Evolutionary conservation across 1,140 invertebrate genomes (phyloP).

Genomic region (Agrypnia vestita): DNA sequence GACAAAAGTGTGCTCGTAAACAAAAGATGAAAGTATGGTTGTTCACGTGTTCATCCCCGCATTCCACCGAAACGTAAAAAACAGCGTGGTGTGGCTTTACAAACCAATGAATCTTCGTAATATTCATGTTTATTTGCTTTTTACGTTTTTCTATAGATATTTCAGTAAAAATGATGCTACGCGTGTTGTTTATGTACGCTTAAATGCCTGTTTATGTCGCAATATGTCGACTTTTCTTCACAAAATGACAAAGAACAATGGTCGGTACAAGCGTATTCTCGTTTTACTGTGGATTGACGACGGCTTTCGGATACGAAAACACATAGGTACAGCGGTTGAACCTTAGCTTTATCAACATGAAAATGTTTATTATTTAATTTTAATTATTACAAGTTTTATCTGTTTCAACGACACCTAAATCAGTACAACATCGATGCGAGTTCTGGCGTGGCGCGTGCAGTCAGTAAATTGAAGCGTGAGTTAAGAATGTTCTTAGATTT

Average conservation of each 20-base stretch:
- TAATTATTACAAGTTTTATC: no score
- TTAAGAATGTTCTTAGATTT: no score
- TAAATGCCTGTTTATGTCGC: neutral
- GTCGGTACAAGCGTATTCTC: neutral
- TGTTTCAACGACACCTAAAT: no score
- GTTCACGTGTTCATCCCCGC: constrained; percentile 21
- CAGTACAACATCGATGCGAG: no score
- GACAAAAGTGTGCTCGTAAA: constrained; percentile 17
- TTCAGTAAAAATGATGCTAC: constrained; percentile 6
- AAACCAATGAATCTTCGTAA: constrained; percentile 45
- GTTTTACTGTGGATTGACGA: neutral
- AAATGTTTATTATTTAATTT: no score
- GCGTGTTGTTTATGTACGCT: constrained; percentile 18
- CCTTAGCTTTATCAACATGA: neutral
- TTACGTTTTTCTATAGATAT: constrained; percentile 29
- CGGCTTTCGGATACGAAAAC: neutral
- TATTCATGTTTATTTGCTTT: constrained; percentile 41
- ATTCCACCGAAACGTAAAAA: constrained; percentile 15
- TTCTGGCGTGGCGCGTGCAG: no score
- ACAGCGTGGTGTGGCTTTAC: constrained; percentile 32
- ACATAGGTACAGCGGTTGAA: neutral
- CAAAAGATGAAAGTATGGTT: constrained; percentile 26
- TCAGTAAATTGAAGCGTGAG: no score
- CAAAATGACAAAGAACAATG: neutral
- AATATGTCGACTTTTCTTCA: constrained; percentile 1